Base-by-base conservation (phyloP, 2,797 vertebrate genomes). In the Ispidina picta region DNA sequence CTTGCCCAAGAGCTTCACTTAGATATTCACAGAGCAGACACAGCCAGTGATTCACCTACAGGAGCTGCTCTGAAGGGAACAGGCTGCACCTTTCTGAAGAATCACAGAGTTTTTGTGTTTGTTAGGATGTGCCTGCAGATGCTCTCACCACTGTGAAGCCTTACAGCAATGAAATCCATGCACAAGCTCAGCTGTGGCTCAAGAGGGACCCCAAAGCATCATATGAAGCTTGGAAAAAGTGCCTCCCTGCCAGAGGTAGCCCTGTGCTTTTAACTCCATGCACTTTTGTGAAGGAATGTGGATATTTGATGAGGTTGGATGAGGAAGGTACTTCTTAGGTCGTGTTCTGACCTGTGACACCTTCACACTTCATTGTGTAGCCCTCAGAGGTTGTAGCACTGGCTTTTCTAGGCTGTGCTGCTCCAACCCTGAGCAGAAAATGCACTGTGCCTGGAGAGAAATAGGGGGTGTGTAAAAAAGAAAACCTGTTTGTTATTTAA, bases 101-200 rank as follows among this genome's bases (percentile, higher is more conserved):
- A 15, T 74, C 51, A 92, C 3, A 49, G 75, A 79, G 68, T 56
- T 26, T 9, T 79, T 81, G 43, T 63, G 11, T 76, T 85, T 71
- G 10, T 65, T 59, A 99, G 99, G 99, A 99, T 84, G 97, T 98
- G 93, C 98, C 99, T 4, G 97, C 98, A 5, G 99, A 99, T 75
- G 98, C 98, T 65, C 98, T 99, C 81, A 99, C 99, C 88, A 99
- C 99, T 31, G 98, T 99, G 81, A 99, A 98, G 94, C 99, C 99
- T 8, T 99, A 99, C 97, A 99, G 99, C 97, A 99, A 99, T 63
- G 99, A 99, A 97, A 99, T 99, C 95, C 99, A 99, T 8, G 99
- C 99, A 29, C 99, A 99, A 96, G 99, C 99, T 83, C 99, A 99
- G 85, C 98, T 99, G 62, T 99, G 99, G 99, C 99, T 99, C 87